Evolutionary conservation across 2,797 vertebrate genomes (phyloP), one percentile per base, ranked within the genome.

Genomic region (Cottoperca gobio): DNA sequence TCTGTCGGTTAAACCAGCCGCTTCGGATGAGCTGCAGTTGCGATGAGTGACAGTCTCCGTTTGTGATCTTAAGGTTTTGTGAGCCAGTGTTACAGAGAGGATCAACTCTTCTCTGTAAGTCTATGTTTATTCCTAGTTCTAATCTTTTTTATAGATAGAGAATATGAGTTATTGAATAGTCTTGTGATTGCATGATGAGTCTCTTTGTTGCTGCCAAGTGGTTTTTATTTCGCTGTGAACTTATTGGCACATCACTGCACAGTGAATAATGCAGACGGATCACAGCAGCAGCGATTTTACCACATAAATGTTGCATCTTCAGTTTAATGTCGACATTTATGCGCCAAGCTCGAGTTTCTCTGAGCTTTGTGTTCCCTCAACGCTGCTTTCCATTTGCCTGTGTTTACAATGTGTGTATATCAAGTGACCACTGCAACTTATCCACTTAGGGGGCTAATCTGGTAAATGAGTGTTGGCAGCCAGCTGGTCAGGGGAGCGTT

Each of bases 371-470:
- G 5, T 73, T 67, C 37, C 39, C 49, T 54, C 39, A 50, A 14
- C 59, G n/a, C 53, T 76, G 61, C 79, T 83, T 75, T 23, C 61
- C 55, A 78, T 83, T 63, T 62, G 40, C 28, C 48, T 57, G 46
- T 81, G 77, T 84, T 71, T 70, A 65, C 53, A 39, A 24, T 68
- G 65, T 79, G 40, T 66, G 65, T 67, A 40, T 46, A 70, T 84
- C 69, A 79, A 76, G 16, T 76, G 81, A 76, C 79, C 66, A 50
- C 55, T 53, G 28, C 70, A 83, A 60, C 14, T 46, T 64, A 40
- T 85, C 71, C 61, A 59, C 43, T 84, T 77, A 61, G 70, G 66
- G 62, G 35, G 63, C 43, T 63, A 63, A 75, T 86, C 43, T 57
- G 28, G 46, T 24, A 64, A 85, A 81, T 73, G 58, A 78, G 52